Conservation (phyloP, 2,888 invertebrate genomes). For the Trisateles emortualis region DNA sequence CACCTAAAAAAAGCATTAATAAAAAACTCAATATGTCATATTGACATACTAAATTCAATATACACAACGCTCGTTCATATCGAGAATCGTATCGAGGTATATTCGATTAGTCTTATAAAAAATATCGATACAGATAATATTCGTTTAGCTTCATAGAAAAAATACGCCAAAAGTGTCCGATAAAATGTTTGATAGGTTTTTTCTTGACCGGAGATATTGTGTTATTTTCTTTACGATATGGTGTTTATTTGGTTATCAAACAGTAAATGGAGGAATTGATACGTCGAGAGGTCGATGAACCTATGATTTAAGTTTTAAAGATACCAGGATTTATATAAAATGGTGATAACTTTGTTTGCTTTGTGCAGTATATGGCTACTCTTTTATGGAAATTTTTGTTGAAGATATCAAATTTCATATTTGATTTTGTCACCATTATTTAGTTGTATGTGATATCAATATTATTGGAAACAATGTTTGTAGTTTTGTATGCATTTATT, state of each 20-base stretch:
- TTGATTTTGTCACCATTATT: not conserved
- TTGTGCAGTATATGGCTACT: slow-evolving; percentile 35
- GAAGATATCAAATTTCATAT: not conserved
- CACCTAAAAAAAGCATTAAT: slow-evolving; percentile 30
- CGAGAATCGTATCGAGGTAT: slow-evolving; percentile 68
- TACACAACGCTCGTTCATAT: slow-evolving; percentile 66
- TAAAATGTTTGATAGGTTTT: slow-evolving; percentile 66
- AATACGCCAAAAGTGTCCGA: slow-evolving; percentile 76
- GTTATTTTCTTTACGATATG: slow-evolving; percentile 78
- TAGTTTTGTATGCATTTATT: too few relatives aligned
- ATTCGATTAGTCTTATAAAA: slow-evolving; percentile 78
- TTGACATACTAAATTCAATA: slow-evolving; percentile 65
- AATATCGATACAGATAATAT: slow-evolving; percentile 75
- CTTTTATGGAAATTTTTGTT: slow-evolving; percentile 25
- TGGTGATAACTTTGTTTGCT: slow-evolving; percentile 38
- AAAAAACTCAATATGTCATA: slow-evolving; percentile 48
- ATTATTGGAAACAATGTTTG: too few relatives aligned
- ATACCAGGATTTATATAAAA: slow-evolving; percentile 35
- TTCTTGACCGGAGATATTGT: slow-evolving; percentile 73
- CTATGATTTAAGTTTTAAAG: slow-evolving; percentile 47
- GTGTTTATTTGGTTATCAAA: slow-evolving; percentile 74
- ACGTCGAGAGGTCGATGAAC: slow-evolving; percentile 68
- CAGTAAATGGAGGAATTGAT: slow-evolving; percentile 80
- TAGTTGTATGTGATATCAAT: too few relatives aligned
- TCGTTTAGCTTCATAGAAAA: slow-evolving; percentile 77